These are phyloP conservation scores for Drosophila fulvimacula DNA, from an alignment of 2,888 invertebrate genomes.

Conservation along the genomic window DNA sequence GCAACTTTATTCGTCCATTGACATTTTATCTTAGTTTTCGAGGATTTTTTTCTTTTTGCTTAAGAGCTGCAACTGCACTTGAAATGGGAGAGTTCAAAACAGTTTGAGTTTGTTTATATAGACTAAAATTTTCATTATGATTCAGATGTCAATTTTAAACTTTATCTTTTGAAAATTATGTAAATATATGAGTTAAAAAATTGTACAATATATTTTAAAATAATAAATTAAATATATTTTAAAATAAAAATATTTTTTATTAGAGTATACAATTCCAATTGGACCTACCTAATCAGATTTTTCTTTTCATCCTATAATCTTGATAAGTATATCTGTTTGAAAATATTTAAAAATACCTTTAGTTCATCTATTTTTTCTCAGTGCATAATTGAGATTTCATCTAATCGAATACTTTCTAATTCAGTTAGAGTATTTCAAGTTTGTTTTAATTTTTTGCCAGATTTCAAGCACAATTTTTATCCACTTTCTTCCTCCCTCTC, in stretches of 20 bases:
- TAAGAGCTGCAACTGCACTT: constrained; percentile 28
- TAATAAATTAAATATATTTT: too few species aligned
- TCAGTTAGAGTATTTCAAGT: constrained; percentile 16
- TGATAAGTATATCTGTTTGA: too few species aligned
- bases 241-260: too few species aligned
- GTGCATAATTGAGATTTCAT: background rate
- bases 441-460: constrained; percentile 6
- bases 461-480: constrained; percentile 20
- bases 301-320: background rate
- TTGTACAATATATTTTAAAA: too few species aligned
- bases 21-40: constrained; percentile 8
- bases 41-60: constrained; percentile 2
- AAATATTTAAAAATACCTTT: background rate
- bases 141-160: too few species aligned
- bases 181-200: background rate
- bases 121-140: background rate
- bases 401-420: background rate
- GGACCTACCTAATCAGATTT: too few species aligned
- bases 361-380: background rate
- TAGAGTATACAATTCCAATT: too few species aligned
- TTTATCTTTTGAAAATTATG: too few species aligned
- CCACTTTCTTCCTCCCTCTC: background rate
- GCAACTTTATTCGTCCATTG: constrained; percentile 6
- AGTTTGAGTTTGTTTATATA: background rate
- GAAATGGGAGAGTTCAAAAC: background rate